Base-by-base conservation (phyloP, 2,888 invertebrate genomes). In the Microplitis deprimator region DNA sequence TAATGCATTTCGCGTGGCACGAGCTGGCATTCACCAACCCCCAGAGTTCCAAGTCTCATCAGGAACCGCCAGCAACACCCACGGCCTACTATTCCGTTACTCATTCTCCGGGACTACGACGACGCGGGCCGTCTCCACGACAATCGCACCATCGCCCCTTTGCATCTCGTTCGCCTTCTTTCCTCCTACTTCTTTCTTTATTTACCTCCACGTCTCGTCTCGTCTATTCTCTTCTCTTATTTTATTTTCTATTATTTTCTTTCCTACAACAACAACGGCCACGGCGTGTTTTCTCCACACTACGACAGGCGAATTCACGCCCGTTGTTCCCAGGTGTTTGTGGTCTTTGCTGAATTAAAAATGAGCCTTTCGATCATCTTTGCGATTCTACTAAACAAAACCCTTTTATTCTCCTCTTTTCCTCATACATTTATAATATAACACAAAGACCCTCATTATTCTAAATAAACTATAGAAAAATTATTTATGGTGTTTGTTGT, bases 1-100 rank as follows among this genome's bases (percentile, higher is more conserved):
- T 87, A 85, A 86, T 86, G 83, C 86, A 87, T 87, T 85, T 84
- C 82, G 82, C 84, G 83, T 83, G 81, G 82, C 82, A 80, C 73
- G 71, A 74, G 79, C 70, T 78, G 68, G 76, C 73, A 80, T 79
- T 71, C 74, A 50, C 40, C 73, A 73, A 39, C 64, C 71, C 67
- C 71, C 68, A 50, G 50, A 73, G 77, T 72, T 72, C 80, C 50
- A 67, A 77, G 76, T 81, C 79, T 81, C 81, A 82, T 82, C 82
- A 82, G 80, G 80, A 75, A 73, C 75, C 78, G 70, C 78, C 77
- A 76, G 77, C 76, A 79, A 80, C 77, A 77, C 79, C 79, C 73
- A 73, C 72, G 77, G 68, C 71, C 70, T 70, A 68, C 70, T 70
- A 68, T 79, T 72, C 69, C 77, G 68, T 67, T 68, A 38, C 69